Percentiles rank a stretch among this genome's conserved stretches.
These are phyloP conservation scores for Tamias sibiricus DNA, from an alignment of 2,113 vertebrate species.

Conservation along the genomic window DNA sequence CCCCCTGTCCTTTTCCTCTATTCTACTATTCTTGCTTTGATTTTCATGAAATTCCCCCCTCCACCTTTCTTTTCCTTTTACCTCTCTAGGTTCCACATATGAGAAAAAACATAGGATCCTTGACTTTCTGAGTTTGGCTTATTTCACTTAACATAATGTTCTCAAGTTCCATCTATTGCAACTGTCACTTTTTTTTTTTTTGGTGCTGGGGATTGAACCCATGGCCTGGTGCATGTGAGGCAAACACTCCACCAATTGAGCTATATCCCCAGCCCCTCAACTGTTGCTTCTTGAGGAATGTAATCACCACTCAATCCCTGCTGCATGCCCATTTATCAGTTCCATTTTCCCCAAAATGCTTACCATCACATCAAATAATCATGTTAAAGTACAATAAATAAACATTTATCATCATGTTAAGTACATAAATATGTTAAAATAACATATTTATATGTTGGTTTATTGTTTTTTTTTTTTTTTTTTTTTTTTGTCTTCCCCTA, in stretches of 20 bases:
- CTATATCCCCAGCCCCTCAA: too few relatives aligned
- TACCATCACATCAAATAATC: background rate
- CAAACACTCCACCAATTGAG: too few relatives aligned
- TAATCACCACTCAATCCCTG: background rate
- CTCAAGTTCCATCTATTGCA: background rate
- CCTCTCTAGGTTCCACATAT: too few relatives aligned
- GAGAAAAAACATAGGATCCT: too few relatives aligned
- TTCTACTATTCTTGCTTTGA: too few relatives aligned
- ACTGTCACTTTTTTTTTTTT: background rate
- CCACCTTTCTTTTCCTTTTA: too few relatives aligned
- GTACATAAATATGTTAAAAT: background rate
- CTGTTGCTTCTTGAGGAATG: background rate
- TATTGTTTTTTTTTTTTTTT: background rate
- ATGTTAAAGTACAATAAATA: background rate
- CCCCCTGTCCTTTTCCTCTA: too few relatives aligned
- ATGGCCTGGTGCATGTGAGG: too few relatives aligned
- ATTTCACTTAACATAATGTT: too few relatives aligned
- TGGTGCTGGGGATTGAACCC: too few relatives aligned
- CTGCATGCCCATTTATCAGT: background rate
- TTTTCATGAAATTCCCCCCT: too few relatives aligned
- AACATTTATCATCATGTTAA: background rate
- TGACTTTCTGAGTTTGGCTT: too few relatives aligned
- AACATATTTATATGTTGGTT: background rate
- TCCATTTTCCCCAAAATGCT: background rate
- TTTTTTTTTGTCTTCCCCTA: background rate